Evolutionary conservation across 2,113 vertebrate genomes (phyloP), one percentile per base, ranked within the genome.

Genomic region (Camarhynchus parvulus): DNA sequence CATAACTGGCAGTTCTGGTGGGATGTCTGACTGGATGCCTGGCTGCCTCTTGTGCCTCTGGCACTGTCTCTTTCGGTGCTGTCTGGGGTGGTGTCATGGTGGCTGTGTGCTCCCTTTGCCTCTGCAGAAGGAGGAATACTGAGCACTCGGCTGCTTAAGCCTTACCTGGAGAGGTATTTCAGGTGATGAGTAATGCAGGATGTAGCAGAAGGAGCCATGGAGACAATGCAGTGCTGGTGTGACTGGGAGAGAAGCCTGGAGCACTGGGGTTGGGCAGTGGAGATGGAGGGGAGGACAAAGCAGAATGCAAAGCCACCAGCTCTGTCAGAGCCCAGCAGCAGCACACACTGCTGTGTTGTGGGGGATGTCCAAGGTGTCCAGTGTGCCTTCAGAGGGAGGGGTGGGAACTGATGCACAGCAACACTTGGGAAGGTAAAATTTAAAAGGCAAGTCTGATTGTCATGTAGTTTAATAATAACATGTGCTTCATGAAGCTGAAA

Each of bases 161-260:
- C 72, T 46, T 39, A n/a, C 17, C 66, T 12, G 31, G 82, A 64
- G 49, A 79, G 49, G 56, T 59, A n/a, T 83, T 91, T 90, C 49
- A 87, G 72, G 30, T 58, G 82, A n/a, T 74, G 89, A 82, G 78
- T 95, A 88, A 72, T 8, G 33, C 28, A 68, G 63, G 69, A 61
- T 61, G 25, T 39, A 69, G 70, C 73, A 94, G 89, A 75, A 87
- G 93, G 79, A 20, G 50, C 90, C 77, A 22, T 64, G 83, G 92
- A 75, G 67, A 74, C 87, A 76, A 25, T 20, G 46, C 80, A 46
- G 41, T 67, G 63, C 35, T 44, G 39, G 58, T 74, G 59, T 79
- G 58, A 44, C 73, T 76, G 70, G 82, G 49, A 61, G 53, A 56
- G 39, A 77, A 93, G 80, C 52, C 46, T 66, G 83, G 56, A 70